These are phyloP conservation scores for Grammomys dolichurus DNA, from an alignment of 2,113 vertebrate species.

Conservation along the genomic window DNA sequence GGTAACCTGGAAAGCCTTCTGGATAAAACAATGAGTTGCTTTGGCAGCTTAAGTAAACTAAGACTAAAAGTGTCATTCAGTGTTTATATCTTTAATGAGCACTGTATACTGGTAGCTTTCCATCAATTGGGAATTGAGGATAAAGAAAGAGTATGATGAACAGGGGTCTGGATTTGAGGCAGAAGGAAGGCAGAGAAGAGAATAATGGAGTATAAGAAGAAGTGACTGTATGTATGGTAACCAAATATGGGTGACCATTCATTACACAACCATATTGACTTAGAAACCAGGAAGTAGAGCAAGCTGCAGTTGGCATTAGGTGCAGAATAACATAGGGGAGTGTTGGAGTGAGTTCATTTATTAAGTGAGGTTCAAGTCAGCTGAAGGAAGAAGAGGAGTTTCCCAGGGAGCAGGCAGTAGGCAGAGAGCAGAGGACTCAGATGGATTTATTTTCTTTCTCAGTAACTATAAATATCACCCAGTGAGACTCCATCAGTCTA, in stretches of 20 bases:
- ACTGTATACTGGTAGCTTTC: neutral
- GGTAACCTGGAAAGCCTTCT: neutral
- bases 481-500: neutral
- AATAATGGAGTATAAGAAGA: neutral
- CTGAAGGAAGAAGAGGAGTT: neutral
- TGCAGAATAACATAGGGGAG: neutral
- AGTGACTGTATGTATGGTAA: neutral
- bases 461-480: neutral
- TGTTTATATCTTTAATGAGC: neutral
- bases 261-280: neutral
- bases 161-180: neutral
- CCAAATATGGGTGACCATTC: neutral
- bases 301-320: neutral
- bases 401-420: neutral
- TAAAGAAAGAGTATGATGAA: neutral
- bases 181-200: neutral
- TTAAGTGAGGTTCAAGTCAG: slow-evolving; percentile 23
- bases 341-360: slow-evolving; percentile 11
- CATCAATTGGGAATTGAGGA: neutral
- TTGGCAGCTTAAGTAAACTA: neutral
- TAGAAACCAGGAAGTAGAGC: neutral
- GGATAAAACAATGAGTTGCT: neutral
- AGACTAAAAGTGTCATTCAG: slow-evolving; percentile 8
- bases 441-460: neutral
- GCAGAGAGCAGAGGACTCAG: neutral